These are phyloP conservation scores for Labia minor DNA, from an alignment of 2,888 invertebrate species.

Conservation along the genomic window DNA sequence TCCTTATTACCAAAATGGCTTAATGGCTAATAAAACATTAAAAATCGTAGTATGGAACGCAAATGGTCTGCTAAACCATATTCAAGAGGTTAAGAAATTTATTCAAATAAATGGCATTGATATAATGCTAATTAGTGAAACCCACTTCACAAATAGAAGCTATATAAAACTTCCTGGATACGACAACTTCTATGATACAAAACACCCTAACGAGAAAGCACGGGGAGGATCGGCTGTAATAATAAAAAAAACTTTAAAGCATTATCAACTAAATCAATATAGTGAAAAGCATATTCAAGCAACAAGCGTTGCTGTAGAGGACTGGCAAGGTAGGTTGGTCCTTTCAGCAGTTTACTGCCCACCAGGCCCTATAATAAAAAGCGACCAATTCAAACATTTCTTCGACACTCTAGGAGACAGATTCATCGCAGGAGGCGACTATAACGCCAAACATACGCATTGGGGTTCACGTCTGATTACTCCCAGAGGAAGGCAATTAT, in stretches of 20 bases:
- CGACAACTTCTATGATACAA: not conserved
- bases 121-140: constrained; percentile 14
- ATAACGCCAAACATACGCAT: not conserved
- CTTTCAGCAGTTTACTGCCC: constrained; percentile 28
- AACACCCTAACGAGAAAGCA: constrained; percentile 19
- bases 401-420: not conserved
- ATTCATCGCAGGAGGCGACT: not conserved
- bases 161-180: constrained; percentile 14
- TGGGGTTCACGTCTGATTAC: not conserved
- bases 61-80: not conserved
- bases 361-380: constrained; percentile 27
- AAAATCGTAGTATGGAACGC: constrained; percentile 18
- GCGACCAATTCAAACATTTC: constrained; percentile 23
- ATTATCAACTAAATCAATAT: not conserved
- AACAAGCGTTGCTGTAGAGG: constrained; percentile 18
- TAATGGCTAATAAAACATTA: constrained; percentile 8
- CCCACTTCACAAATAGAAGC: constrained; percentile 18
- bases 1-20: too few relatives aligned
- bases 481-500: not conserved
- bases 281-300: not conserved
- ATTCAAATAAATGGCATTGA: constrained; percentile 15
- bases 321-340: constrained; percentile 20
- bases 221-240: constrained; percentile 15
- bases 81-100: not conserved
- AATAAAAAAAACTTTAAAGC: not conserved